Evolutionary conservation across 2,113 vertebrate genomes (phyloP), one percentile per base, ranked within the genome.

Genomic region (Archilochus colubris): DNA sequence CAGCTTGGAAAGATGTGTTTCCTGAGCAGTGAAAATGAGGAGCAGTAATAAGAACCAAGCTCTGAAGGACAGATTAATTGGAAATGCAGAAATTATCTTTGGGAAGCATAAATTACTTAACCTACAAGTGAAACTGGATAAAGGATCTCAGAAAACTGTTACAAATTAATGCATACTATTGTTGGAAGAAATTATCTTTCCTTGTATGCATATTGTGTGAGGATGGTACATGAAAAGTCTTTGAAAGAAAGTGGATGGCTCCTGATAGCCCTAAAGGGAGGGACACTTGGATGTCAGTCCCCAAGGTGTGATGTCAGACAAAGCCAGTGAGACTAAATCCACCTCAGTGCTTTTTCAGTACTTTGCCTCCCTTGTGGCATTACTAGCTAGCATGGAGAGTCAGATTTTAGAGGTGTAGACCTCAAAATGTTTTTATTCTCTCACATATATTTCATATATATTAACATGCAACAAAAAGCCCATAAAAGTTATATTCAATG

Each of bases 21-120:
- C 90, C 84, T 68, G 64, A 89, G 94, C 73, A 46, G 69, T 50
- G 88, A 78, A 97, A 93, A 94, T 89, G 94, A 94, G 93, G 91
- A 95, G 77, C 81, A 21, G 85, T 92, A 93, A 82, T 68, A 78
- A 92, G 94, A 94, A 57, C 69, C 79, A 80, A 50, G 75, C 19
- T 88, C 88, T 63, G 72, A 86, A 92, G 86, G 82, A 55, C 87
- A 8, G 4, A 90, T 63, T 83, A 55, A 86, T 95, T 94, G 96
- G 93, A 94, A 97, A 95, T 88, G 68, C 76, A 51, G 54, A 92
- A 58, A 92, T 91, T 95, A 59, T 94, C 89, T 96, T 92, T 91
- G 86, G 85, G 80, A 94, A 87, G 67, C 38, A 44, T 91, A 53
- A 86, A 94, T 95, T 96, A 84, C 94, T 84, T 96, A 94, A 96